A percentile compares a stretch with the other conserved stretches of the same genome.
phyloP scores from a whole-genome alignment of 1,140 invertebrate species.

The Drosophila littoralis region DNA sequence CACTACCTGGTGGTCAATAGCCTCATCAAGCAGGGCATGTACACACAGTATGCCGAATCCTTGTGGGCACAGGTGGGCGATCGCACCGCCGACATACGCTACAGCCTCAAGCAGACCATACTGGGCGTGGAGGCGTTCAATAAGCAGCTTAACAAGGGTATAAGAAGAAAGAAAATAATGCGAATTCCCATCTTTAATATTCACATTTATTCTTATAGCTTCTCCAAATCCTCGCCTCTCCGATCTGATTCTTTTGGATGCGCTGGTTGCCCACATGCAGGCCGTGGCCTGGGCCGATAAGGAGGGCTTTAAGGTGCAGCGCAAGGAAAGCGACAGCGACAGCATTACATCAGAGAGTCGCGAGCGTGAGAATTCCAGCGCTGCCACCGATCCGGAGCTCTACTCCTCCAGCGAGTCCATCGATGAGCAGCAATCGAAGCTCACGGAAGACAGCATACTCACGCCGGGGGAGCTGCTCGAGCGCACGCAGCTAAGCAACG shows the following conservation, averaged over 20 bases:
- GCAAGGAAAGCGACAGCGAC: conserved; percentile 57
- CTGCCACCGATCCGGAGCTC: conserved; percentile 47
- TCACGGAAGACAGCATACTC: conserved; percentile 38
- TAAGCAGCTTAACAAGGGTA: conserved; percentile 65
- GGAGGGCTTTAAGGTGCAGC: conserved; percentile 63
- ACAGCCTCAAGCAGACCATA: conserved; percentile 74
- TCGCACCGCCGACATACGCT: conserved; percentile 71
- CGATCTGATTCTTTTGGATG: conserved; percentile 76
- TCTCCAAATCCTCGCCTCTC: conserved; percentile 63
- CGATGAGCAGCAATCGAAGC: conserved; percentile 59
- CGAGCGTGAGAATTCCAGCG: conserved; percentile 35
- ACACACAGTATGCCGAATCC: conserved; percentile 80
- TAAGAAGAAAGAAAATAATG: neutral
- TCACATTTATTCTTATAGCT: conserved; percentile 35
- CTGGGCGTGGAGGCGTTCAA: conserved; percentile 78
- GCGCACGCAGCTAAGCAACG: conserved; percentile 61
- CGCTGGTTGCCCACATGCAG: conserved; percentile 78
- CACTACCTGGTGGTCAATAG: conserved; percentile 83
- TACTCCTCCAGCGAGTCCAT: conserved; percentile 75
- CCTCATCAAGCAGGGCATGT: conserved; percentile 83
- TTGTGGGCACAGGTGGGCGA: conserved; percentile 78
- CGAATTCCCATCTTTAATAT: neutral
- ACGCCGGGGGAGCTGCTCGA: conserved; percentile 47
- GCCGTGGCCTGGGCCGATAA: conserved; percentile 78
- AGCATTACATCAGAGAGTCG: conserved; percentile 23